Evolutionary conservation across 92 coral and sea anemone species (phyloP), one percentile per base, ranked within the genome.

Genomic region (Parazoanthus atlanticus): DNA sequence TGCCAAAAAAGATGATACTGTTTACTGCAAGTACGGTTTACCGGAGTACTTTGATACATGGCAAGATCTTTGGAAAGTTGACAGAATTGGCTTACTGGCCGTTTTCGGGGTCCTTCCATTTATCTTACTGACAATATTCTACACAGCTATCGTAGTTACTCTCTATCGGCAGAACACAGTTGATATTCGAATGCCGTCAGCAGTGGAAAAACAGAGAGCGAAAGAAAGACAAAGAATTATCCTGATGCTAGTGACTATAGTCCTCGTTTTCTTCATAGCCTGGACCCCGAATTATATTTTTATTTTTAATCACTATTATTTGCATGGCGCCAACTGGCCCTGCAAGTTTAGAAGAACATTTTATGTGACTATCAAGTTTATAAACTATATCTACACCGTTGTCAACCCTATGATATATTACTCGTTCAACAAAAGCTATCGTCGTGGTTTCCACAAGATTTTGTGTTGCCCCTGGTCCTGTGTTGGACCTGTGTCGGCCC

Each of bases 381-480:
- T 61, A 12, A 38, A 28, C 86, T 54, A 54, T 43, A 12, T 56
- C 17, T 52, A 49, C 46, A 82, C 73, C 21, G 73, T 28, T 25
- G 28, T 54, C 74, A 82, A 82, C 29, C 86, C 86, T 28, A 5
- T 32, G 23, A 82, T 82, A 23, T 82, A 82, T 54, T 82, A 58
- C 29, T 67, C 47, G 41, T 82, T 82, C 31, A 64, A 58, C 74
- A 56, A 56, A 64, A 54, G 36, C 36, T 82, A 49, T 30, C 86
- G 86, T 23, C 43, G 34, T 34, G 86, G 86, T 16, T 43, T 82
- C 23, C 49, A 56, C 41, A 82, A 54, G 1, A 67, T 82, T 82
- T 69, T 69, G 30, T 26, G 31, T 16, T 1, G 30, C 13, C 28
- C 21, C 32, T 1, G 30, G 33, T 69, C 74, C 13, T n/a, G 74